Evolutionary conservation across 2,888 invertebrate genomes (phyloP).

Genomic region (Ariolimax columbianus): DNA sequence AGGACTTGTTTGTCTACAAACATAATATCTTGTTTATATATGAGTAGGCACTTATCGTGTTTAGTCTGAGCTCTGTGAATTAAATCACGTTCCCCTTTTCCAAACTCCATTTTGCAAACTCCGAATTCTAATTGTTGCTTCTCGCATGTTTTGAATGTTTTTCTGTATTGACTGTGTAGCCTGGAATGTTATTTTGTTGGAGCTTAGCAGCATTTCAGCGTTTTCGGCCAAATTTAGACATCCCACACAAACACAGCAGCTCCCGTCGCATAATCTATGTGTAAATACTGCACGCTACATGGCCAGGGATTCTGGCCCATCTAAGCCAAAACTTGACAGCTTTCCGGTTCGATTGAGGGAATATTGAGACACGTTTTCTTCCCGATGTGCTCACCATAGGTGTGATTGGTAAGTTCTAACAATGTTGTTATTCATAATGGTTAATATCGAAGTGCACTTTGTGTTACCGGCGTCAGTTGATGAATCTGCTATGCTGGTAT

Average conservation of each 20-base stretch:
- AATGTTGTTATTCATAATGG: too few relatives aligned
- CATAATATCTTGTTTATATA: too few relatives aligned
- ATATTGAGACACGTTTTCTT: too few relatives aligned
- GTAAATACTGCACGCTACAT: neutral
- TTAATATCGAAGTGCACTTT: too few relatives aligned
- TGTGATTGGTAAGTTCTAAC: too few relatives aligned
- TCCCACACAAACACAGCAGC: neutral
- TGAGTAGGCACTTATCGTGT: too few relatives aligned
- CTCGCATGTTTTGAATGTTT: neutral
- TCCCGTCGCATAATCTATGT: neutral
- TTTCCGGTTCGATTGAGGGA: too few relatives aligned
- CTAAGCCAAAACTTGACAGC: neutral
- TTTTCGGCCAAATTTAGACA: neutral
- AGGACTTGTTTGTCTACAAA: too few relatives aligned
- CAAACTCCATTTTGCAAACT: neutral
- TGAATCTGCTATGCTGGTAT: too few relatives aligned
- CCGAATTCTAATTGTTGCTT: neutral
- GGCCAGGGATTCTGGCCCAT: neutral
- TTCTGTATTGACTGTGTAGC: neutral
- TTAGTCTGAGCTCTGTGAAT: neutral
- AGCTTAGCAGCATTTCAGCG: neutral
- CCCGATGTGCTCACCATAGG: too few relatives aligned
- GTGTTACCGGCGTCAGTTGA: too few relatives aligned
- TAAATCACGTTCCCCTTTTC: neutral
- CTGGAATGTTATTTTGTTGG: neutral